Conservation (phyloP, 2,113 vertebrate genomes). For the Bufo bufo region DNA sequence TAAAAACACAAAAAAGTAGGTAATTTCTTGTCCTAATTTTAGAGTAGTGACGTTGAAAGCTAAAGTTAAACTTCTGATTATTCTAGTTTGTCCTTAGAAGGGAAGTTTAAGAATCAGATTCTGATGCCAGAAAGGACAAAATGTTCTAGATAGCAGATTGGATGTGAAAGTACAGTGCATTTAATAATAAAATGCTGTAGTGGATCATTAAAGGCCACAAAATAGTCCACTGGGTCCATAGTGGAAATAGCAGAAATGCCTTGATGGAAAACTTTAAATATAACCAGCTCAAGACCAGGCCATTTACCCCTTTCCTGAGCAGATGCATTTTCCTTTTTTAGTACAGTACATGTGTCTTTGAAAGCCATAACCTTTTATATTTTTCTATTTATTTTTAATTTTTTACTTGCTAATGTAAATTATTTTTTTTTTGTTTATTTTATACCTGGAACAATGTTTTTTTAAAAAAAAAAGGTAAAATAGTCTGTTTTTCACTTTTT, state of each 20-base stretch:
- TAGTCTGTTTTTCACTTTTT: too few species aligned
- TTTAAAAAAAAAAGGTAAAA: too few species aligned
- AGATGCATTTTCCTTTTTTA: too few species aligned
- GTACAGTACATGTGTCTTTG: too few species aligned
- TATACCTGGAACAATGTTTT: too few species aligned
- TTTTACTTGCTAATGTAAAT: too few species aligned
- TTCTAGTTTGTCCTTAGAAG: conserved; percentile 42
- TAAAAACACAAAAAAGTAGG: conserved; percentile 39
- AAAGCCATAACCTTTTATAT: too few species aligned
- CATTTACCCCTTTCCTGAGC: too few species aligned
- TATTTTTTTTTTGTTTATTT: too few species aligned
- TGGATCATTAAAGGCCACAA: not conserved
- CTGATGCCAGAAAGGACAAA: conserved; percentile 36
- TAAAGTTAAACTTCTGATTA: conserved; percentile 53
- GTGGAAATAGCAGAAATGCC: not conserved
- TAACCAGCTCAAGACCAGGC: too few species aligned
- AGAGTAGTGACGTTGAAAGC: conserved; percentile 43
- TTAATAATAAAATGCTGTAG: conserved; percentile 16
- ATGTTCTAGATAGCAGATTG: conserved; percentile 49
- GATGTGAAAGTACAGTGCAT: not conserved
- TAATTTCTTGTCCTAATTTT: conserved; percentile 49
- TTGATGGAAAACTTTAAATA: not conserved
- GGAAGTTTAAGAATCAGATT: conserved; percentile 46
- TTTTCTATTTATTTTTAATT: too few species aligned
- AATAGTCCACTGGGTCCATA: not conserved